Percentiles rank a stretch among this genome's conserved stretches.
Evolutionary conservation across 2,797 vertebrate species (phyloP).

Genomic region (Hirundo rustica): DNA sequence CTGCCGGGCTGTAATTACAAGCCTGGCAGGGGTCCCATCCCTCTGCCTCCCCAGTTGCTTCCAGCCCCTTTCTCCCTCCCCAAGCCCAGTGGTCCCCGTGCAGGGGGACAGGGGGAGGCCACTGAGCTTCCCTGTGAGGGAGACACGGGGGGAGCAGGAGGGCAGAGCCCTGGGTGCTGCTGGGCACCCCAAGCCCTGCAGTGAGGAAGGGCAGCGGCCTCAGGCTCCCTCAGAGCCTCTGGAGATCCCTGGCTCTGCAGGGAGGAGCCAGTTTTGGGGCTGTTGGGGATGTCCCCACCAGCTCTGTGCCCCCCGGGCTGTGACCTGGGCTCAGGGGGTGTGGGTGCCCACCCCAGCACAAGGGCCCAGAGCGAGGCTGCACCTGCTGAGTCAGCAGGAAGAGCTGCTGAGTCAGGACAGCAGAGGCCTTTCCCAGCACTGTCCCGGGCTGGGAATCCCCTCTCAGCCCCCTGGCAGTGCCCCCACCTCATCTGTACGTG

Average conservation of each 20-base stretch:
- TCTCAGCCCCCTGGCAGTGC: background rate
- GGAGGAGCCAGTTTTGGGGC: background rate
- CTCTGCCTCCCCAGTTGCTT: background rate
- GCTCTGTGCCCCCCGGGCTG: background rate
- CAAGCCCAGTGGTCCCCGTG: fast-evolving
- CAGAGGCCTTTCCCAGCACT: background rate
- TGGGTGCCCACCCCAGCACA: background rate
- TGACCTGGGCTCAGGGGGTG: fast-evolving
- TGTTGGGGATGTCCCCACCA: background rate
- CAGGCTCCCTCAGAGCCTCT: fast-evolving
- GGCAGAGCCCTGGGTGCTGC: background rate
- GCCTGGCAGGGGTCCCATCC: background rate
- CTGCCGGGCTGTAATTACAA: background rate
- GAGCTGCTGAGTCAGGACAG: conserved; percentile 10
- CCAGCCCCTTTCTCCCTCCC: background rate
- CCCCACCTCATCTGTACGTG: fast-evolving
- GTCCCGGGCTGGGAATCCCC: background rate
- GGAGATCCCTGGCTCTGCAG: background rate
- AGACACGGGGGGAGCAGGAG: background rate
- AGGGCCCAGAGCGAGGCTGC: fast-evolving
- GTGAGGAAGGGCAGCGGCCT: fast-evolving
- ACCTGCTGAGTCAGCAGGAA: conserved; percentile 6
- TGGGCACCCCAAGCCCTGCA: fast-evolving
- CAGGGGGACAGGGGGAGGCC: background rate
- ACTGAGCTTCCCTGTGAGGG: background rate